phyloP scores from a whole-genome alignment of 2,797 vertebrate species.

The Spinibarbus caldwelli region DNA sequence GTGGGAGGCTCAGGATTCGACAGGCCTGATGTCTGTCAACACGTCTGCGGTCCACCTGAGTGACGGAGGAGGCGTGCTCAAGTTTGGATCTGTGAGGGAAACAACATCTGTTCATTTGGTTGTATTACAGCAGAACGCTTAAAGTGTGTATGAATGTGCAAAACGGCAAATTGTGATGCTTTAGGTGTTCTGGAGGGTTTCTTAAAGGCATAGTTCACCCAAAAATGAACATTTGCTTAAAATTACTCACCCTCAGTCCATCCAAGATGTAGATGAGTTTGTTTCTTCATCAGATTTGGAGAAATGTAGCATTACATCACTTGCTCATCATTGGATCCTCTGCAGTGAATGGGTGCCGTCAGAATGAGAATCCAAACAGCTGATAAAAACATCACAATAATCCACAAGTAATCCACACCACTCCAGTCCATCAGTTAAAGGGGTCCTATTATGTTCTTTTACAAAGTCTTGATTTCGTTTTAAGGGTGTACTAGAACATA shows the following conservation, averaged over 20 bases:
- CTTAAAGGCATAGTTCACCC: background rate
- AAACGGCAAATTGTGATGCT: background rate
- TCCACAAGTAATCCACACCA: background rate
- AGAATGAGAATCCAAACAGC: background rate
- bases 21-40: slow-evolving; percentile 86
- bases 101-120: background rate
- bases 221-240: background rate
- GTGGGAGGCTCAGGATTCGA: slow-evolving; percentile 90
- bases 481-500: too few species aligned
- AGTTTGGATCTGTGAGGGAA: slow-evolving; percentile 84
- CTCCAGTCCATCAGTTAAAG: background rate
- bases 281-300: background rate
- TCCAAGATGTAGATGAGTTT: background rate
- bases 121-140: background rate
- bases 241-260: background rate
- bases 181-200: background rate
- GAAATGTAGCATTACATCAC: rapidly evolving
- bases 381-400: background rate
- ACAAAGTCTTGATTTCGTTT: too few species aligned
- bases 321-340: background rate
- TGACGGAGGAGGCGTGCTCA: slow-evolving; percentile 90
- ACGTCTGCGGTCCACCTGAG: slow-evolving; percentile 84
- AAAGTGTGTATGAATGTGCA: background rate
- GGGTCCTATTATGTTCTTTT: too few species aligned
- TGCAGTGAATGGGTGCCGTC: background rate